Conservation (phyloP, 2,888 invertebrate genomes). For the Metopia argyrocephala region DNA sequence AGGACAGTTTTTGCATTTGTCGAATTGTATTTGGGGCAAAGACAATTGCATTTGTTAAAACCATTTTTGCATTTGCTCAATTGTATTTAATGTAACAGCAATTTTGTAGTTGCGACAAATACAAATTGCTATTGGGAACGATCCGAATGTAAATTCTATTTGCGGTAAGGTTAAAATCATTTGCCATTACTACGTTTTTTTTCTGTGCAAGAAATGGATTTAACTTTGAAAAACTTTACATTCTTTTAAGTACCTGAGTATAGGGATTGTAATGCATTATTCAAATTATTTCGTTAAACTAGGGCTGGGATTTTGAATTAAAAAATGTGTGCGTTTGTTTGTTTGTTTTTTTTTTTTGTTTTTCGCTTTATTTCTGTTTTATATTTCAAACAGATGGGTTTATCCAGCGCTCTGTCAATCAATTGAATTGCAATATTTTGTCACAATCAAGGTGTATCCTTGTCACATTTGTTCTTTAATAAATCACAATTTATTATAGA, state of each 20-base stretch:
- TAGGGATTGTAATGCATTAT: constrained; percentile 22
- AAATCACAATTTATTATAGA: constrained; percentile 51
- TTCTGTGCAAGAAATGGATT: not conserved
- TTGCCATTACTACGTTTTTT: too few species aligned
- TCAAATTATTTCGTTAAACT: constrained; percentile 30
- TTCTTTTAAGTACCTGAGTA: not conserved
- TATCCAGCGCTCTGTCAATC: constrained; percentile 59
- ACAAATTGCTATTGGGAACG: too few species aligned
- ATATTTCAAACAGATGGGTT: constrained; percentile 54
- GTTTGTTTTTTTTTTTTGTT: not conserved
- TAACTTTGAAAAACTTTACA: not conserved
- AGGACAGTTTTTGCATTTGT: too few species aligned
- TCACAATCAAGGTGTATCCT: constrained; percentile 64
- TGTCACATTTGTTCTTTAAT: constrained; percentile 61
- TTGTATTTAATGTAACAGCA: too few species aligned
- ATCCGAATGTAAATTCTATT: too few species aligned
- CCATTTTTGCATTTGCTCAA: too few species aligned
- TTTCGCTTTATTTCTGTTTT: constrained; percentile 29
- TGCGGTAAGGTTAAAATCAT: too few species aligned
- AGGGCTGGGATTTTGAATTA: constrained; percentile 39
- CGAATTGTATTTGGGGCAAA: too few species aligned
- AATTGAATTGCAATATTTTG: constrained; percentile 54
- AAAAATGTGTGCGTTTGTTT: not conserved
- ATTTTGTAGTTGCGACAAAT: too few species aligned
- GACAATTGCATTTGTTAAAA: too few species aligned